phyloP scores from a whole-genome alignment of 2,113 vertebrate genomes.

The Oreochromis tanganicae region DNA sequence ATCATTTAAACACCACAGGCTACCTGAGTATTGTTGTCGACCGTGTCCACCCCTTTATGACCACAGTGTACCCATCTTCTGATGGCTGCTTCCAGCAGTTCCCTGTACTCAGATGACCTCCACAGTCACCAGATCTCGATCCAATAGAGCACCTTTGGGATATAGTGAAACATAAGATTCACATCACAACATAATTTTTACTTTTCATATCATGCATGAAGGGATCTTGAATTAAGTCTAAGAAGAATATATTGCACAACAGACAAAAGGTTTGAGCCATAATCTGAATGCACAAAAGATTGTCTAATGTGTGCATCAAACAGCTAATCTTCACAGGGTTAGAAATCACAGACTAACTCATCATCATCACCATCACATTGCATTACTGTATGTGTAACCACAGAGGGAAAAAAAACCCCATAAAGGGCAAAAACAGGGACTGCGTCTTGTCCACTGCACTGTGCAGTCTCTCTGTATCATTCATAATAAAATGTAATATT shows the following conservation, averaged over 20 bases:
- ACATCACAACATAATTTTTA: background rate
- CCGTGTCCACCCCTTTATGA: background rate
- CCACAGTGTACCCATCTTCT: background rate
- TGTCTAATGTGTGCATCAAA: background rate
- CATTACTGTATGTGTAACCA: background rate
- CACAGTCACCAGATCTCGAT: background rate
- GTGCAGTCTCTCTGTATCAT: background rate
- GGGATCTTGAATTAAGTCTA: background rate
- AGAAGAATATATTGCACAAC: background rate
- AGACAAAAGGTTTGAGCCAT: background rate
- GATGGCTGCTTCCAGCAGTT: background rate
- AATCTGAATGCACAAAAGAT: too few relatives aligned
- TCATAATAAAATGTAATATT: background rate
- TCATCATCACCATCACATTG: background rate
- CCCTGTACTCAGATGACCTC: background rate
- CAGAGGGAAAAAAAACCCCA: background rate
- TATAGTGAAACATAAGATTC: background rate
- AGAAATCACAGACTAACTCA: background rate
- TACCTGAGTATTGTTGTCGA: background rate
- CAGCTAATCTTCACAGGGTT: too few relatives aligned
- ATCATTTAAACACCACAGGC: background rate
- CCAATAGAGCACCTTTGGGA: background rate
- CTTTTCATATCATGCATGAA: background rate
- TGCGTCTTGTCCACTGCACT: background rate
- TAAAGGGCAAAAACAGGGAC: background rate